Base-by-base conservation (phyloP, 2,888 invertebrate genomes). In the Monopis laevigella region DNA sequence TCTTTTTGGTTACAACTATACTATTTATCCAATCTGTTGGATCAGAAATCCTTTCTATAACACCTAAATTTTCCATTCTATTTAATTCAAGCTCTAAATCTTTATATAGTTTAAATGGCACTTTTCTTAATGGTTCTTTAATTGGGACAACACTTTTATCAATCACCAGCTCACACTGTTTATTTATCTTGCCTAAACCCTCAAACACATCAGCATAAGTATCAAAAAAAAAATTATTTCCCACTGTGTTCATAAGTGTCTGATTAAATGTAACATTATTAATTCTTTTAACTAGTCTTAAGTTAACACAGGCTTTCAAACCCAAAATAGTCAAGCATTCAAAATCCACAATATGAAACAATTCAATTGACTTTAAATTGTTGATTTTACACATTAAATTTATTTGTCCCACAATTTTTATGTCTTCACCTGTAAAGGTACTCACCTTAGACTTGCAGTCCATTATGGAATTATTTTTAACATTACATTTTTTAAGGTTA, bases 11-110 rank as follows among this genome's bases (percentile, higher is more conserved):
- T 11, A 48, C 2, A 10, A 51, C 48, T 11, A 51, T 43, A 1
- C 46, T 35, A 42, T 43, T 49, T 6, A 52, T 48, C 49, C 47
- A 49, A 16, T 45, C 43, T 3, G 48, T 48, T 12, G 48, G 49
- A 12, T 48, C 43, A 11, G 36, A 34, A 2, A 46, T 47, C 34
- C 40, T 35, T 5, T 18, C 4, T 12, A 51, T 51, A 17, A 48
- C 40, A 10, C 27, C 24, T 6, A 7, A 4, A 4, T 41, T 19
- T 19, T 45, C 48, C 32, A 48, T 19, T 0, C 19, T n/a, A 6
- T 46, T 27, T 12, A 49, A 17, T 16, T 49, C 48, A 8, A 13
- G 12, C 35, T 48, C 46, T 14, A 51, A 24, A 1, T 12, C 11
- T n/a, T 46, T 11, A 29, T 36, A 19, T 3, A 38, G 18, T 19